Conservation (phyloP, 2,113 vertebrate species). For the Sorex fumeus region DNA sequence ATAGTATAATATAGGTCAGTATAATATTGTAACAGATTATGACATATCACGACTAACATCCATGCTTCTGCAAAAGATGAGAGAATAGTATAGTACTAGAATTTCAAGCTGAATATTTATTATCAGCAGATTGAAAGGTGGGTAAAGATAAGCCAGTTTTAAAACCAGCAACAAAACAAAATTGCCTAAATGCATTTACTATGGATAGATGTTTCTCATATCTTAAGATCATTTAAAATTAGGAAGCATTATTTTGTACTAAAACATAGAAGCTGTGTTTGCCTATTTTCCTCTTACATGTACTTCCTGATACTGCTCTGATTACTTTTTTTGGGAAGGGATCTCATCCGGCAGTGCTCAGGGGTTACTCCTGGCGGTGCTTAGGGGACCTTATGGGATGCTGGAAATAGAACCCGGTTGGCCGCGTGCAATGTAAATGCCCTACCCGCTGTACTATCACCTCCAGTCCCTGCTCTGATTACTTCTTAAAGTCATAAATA, state of each 20-base stretch:
- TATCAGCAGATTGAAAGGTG: not conserved
- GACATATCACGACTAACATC: not conserved
- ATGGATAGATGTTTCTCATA: not conserved
- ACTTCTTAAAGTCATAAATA: conserved; percentile 8
- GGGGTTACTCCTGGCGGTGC: too few species aligned
- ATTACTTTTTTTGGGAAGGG: not conserved
- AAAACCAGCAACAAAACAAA: conserved; percentile 1
- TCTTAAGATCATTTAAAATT: not conserved
- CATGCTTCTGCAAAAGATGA: conserved; percentile 25
- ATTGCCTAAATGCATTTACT: not conserved
- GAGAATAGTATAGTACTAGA: not conserved
- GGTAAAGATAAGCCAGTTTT: not conserved
- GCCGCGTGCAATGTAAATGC: too few species aligned
- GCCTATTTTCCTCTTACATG: not conserved
- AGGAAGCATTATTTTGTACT: not conserved
- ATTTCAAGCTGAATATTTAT: not conserved
- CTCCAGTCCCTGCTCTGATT: not conserved
- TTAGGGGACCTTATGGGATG: too few species aligned
- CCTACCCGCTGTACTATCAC: too few species aligned
- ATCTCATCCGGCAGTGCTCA: too few species aligned
- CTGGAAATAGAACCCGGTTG: too few species aligned
- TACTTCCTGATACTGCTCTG: not conserved
- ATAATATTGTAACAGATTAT: too few species aligned
- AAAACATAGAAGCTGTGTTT: not conserved
- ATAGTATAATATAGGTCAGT: too few species aligned